phyloP scores from a whole-genome alignment of 2,113 vertebrate species.

The Stegostoma tigrinum region DNA sequence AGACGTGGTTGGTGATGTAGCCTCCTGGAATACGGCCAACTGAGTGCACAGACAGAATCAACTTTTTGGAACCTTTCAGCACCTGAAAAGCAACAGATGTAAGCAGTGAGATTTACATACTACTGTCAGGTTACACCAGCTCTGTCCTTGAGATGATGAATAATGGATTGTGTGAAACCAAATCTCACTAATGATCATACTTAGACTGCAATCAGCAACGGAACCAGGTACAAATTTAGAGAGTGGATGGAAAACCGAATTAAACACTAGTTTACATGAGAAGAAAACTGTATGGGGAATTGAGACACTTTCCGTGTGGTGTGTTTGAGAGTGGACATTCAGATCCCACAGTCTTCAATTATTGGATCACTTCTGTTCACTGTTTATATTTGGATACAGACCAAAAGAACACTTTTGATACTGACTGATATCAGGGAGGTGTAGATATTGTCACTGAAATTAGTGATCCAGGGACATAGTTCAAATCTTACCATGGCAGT shows the following conservation, averaged over 20 bases:
- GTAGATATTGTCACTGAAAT: neutral
- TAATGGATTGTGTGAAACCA: neutral
- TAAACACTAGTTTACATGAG: neutral
- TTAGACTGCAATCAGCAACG: neutral
- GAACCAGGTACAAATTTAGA: neutral
- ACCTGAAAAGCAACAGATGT: slow-evolving; percentile 56
- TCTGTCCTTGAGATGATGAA: neutral
- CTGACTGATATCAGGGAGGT: neutral
- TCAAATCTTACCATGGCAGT: no score
- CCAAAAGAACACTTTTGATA: neutral
- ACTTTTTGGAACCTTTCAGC: slow-evolving; percentile 92
- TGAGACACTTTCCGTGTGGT: neutral
- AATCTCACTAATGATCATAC: neutral
- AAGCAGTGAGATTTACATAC: slow-evolving; percentile 22
- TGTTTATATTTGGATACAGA: neutral
- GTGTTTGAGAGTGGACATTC: neutral
- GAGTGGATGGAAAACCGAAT: neutral
- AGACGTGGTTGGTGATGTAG: slow-evolving; percentile 92
- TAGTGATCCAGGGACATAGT: no score
- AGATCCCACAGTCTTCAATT: neutral
- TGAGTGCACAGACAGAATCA: slow-evolving; percentile 77
- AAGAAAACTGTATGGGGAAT: neutral
- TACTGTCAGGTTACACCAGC: neutral
- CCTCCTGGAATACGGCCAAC: slow-evolving; percentile 86
- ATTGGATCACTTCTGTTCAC: neutral